Evolutionary conservation across 2,888 invertebrate species (phyloP), one percentile per base, ranked within the genome.

Genomic region (Xanthorhoe spadicearia): DNA sequence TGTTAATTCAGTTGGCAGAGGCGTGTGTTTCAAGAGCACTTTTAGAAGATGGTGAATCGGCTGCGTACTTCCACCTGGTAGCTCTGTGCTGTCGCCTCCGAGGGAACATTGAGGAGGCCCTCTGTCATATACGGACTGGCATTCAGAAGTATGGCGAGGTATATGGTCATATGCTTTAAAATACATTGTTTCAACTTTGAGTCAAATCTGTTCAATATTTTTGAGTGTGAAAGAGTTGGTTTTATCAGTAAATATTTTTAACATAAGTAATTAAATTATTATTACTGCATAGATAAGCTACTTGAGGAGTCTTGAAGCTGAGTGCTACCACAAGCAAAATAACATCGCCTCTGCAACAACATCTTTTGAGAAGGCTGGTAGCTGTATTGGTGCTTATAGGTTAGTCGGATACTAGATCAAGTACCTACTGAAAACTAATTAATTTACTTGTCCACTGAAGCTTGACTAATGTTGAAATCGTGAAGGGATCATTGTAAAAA

Each of bases 121-220:
- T 91, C 10, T 92, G 92, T 61, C 88, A 88, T 60, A 54, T 87
- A 2, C 71, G 77, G 10, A 64, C 66, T 10, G 92, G 81, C 17
- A 76, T 88, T 9, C 66, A 80, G 5, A 87, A 83, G 62, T 90
- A 79, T 72, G 90, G 90, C n/a, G 87, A 89, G 75, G 92, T 90
- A 43, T 19, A 9, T 58, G 10, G 7, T 38, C 9, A 2, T 38
- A 9, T 38, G 9, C 35, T 38, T 38, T 38, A 10, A 38, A 8
- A 38, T 23, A 23, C 23, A 23, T n/a, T n/a, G n/a, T n/a, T n/a
- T 23, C 23, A 23, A 23, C 4, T 23, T 23, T 23, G 23, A 23
- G 1, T 4, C 23, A 23, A 23, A 3, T 23, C 23, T 32, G 8
- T 5, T 5, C 32, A 32, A 32, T 32, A 32, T 7, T 7, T 6